Evolutionary conservation across 64 coral and sea anemone genomes (phyloP), one percentile per base, ranked within the genome.

Genomic region (Pocillopora damicornis): DNA sequence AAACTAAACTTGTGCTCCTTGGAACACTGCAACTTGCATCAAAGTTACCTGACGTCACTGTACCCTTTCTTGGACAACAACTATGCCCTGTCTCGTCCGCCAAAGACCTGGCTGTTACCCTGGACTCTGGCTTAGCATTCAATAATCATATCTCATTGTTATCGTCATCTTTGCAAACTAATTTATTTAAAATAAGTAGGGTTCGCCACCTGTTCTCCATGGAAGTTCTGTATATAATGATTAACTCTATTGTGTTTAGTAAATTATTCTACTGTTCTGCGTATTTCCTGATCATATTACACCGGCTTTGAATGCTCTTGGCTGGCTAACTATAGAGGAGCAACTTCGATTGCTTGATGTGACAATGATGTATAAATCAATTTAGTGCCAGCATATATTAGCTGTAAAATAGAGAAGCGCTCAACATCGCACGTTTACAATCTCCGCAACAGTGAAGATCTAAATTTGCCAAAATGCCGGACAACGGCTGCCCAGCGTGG

Each of bases 11-110:
- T 37, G 11, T 74, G 68, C 83, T 74, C n/a, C 74, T 86, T 56
- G 71, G 83, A 58, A 37, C 38, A 37, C 38, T 35, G 57, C 83
- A 86, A 37, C 35, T 74, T 68, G 11, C 75, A 73, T 87, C 83
- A 11, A 13, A 87, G 58, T 15, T 87, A 1, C 64, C 83, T 16
- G 83, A 87, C 45, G 68, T 87, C 68, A 87, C 83, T 56, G 68
- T 74, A 8, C 65, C 35, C 18, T 87, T 87, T 20, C 67, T 87
- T 74, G 66, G 67, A 25, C 83, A 74, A 74, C 23, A 87, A 59
- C 37, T 75, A 25, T 74, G 0, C n/a, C 67, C 66, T 13, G 42
- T 73, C 15, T 14, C 83, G n/a, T 87, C 83, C 17, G 35, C 35
- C 22, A 87, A 87, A 75, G 83, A 74, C 35, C 68, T 74, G 11